Evolutionary conservation across 2,797 vertebrate genomes (phyloP), one percentile per base, ranked within the genome.

Genomic region (Parauchenoglanis ngamensis): DNA sequence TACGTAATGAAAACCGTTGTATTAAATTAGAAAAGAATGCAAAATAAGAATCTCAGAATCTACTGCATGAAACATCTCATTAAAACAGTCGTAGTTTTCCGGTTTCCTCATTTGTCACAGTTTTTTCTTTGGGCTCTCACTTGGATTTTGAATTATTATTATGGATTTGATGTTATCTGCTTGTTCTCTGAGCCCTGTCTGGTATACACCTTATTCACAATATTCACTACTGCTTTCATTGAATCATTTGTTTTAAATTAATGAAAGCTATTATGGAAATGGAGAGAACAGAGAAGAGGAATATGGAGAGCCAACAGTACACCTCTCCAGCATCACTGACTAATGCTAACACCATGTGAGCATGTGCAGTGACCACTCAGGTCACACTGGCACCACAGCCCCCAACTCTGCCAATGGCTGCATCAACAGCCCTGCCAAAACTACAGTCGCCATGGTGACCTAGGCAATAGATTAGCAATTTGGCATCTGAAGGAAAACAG

Each of bases 391-490:
- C 54, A 13, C 77, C 8, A 28, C 3, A 56, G 28, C 28, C 6
- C 54, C 11, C 28, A 11, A 40, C 31, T 57, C 54, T 79, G 31
- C 54, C 77, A 79, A 57, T 57, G 76, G 49, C 75, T 54, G 72
- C 46, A 15, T 56, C 52, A 56, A 79, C 19, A 78, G 23, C 10
- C n/a, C 4, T 31, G n/a, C 49, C 77, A 79, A 59, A 59, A 59
- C 28, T 79, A 79, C 54, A 57, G 28, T 57, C 19, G 21, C 54
- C 21, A 79, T 79, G 78, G 56, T 61, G 31, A 59, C 35, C 21
- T 80, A 15, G 56, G 78, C 21, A 80, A 31, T 59, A 80, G 78
- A 61, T 80, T 25, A 25, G 35, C 21, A 61, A 61, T 80, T 44
- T 44, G 56, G 78, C 56, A 80, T 40, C 21, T 7, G 21, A 56